Percentiles rank a stretch among this genome's conserved stretches.
Conservation (phyloP, 1,140 invertebrate genomes). For the Marisa cornuarietis region DNA sequence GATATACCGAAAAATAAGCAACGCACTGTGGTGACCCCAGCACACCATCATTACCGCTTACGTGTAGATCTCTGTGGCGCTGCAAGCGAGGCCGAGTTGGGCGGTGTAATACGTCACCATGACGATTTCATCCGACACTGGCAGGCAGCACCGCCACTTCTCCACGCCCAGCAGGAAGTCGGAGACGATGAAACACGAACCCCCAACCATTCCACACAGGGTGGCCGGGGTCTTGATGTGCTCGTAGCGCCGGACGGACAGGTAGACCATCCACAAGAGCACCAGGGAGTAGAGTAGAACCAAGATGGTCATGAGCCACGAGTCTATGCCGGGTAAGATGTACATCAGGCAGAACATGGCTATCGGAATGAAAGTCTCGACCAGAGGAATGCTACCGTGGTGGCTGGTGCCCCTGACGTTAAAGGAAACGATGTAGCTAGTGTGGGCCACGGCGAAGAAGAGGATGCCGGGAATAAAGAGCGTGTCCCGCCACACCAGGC, state of each 20-base stretch:
- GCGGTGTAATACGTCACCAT: constrained; percentile 37
- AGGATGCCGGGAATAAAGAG: constrained; percentile 40
- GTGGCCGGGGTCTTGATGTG: constrained; percentile 22
- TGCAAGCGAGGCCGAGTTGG: constrained; percentile 29
- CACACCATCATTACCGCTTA: too few species aligned
- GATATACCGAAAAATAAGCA: too few species aligned
- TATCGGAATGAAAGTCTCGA: not conserved
- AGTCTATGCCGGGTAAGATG: constrained; percentile 27
- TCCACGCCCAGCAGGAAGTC: constrained; percentile 36
- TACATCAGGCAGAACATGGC: constrained; percentile 23
- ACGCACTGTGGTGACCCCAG: too few species aligned
- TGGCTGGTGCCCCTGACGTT: not conserved
- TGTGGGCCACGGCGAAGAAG: constrained; percentile 36
- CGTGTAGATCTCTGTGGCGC: not conserved
- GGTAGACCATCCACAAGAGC: constrained; percentile 29
- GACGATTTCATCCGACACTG: constrained; percentile 19
- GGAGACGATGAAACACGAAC: constrained; percentile 30
- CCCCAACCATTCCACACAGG: constrained; percentile 27
- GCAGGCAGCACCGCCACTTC: constrained; percentile 31
- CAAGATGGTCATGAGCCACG: constrained; percentile 21
- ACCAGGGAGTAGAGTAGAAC: constrained; percentile 30
- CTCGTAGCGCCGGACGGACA: constrained; percentile 28
- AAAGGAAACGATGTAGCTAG: constrained; percentile 31
- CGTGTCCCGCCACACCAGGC: constrained; percentile 34
- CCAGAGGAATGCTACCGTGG: constrained; percentile 10